Conservation (phyloP, 2,888 invertebrate genomes). For the Temnothorax rugatulus region DNA sequence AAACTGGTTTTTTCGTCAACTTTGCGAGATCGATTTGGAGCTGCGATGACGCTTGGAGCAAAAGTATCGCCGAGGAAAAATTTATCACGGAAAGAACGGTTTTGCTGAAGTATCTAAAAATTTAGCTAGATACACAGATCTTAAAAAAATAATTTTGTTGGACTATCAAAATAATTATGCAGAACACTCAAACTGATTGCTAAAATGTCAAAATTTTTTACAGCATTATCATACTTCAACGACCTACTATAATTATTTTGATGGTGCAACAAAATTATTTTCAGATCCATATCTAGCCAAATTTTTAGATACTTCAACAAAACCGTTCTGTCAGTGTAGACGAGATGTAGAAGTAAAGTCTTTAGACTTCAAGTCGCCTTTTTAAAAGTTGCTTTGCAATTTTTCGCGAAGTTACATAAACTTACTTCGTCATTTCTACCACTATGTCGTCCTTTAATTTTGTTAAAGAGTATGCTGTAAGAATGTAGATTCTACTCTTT, state of each 20-base stretch:
- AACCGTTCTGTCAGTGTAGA: not conserved
- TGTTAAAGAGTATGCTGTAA: not conserved
- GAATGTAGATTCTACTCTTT: conserved; percentile 25
- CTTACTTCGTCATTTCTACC: not conserved
- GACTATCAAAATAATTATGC: too few species aligned
- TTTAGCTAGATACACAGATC: too few species aligned
- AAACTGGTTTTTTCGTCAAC: not conserved
- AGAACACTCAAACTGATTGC: too few species aligned
- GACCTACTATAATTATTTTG: too few species aligned
- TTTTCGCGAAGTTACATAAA: not conserved
- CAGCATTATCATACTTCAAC: too few species aligned
- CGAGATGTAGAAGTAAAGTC: not conserved
- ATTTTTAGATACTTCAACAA: too few species aligned
- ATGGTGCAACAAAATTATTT: too few species aligned
- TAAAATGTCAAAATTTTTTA: too few species aligned
- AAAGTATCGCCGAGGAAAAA: not conserved
- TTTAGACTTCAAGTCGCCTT: not conserved
- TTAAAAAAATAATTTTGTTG: too few species aligned
- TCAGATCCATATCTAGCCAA: too few species aligned
- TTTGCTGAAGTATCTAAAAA: too few species aligned
- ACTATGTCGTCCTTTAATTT: not conserved
- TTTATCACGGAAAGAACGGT: too few species aligned
- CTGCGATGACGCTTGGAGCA: not conserved
- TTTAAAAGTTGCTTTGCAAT: not conserved
- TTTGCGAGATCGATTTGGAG: not conserved